A percentile compares a stretch with the other conserved stretches of the same genome.
Evolutionary conservation across 2,113 vertebrate genomes (phyloP).

Genomic region (Colius striatus): DNA sequence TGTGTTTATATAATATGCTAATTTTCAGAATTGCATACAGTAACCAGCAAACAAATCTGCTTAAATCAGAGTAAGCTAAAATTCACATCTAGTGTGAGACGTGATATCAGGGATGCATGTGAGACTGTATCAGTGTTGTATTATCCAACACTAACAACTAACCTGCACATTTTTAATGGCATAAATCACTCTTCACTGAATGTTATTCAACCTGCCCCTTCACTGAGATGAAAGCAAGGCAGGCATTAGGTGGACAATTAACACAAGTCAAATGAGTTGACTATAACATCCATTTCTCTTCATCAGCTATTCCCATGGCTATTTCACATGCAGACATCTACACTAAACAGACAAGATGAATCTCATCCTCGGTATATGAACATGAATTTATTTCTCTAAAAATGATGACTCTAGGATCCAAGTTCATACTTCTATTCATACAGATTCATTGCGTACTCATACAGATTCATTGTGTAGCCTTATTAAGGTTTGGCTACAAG

Average conservation of each 20-base stretch:
- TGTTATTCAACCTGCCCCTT: neutral
- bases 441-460: neutral
- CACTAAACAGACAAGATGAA: neutral
- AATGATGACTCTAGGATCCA: no score
- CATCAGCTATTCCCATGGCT: neutral
- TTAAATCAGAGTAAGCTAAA: neutral
- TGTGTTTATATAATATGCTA: neutral
- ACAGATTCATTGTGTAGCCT: neutral
- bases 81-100: neutral
- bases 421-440: neutral
- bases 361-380: neutral
- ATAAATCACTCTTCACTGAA: neutral
- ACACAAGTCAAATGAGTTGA: neutral
- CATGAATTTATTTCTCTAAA: neutral
- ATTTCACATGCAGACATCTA: neutral
- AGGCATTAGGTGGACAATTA: neutral
- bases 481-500: neutral
- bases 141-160: neutral
- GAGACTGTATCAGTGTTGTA: neutral
- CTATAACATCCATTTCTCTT: neutral
- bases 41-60: neutral
- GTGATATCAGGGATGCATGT: neutral
- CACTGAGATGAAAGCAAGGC: neutral
- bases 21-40: neutral
- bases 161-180: neutral